Evolutionary conservation across 2,888 invertebrate genomes (phyloP).

Genomic region (Chorisops tibialis): DNA sequence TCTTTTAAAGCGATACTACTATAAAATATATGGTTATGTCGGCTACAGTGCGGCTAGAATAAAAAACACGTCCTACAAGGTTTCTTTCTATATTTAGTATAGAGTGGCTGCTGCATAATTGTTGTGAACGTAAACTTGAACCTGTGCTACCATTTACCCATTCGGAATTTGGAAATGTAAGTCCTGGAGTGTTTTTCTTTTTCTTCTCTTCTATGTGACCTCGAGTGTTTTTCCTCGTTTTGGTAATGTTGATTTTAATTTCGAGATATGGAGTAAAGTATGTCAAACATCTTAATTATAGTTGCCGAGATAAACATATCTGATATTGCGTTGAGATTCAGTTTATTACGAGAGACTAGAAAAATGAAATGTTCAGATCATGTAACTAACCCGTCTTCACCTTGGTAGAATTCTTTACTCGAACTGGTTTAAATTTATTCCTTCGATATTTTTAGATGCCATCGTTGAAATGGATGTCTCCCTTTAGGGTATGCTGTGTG

Average conservation of each 20-base stretch:
- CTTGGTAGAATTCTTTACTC: no score
- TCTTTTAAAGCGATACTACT: neutral
- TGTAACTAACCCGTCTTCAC: no score
- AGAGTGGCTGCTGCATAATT: neutral
- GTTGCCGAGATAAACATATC: neutral
- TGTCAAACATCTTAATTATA: neutral
- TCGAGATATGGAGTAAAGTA: neutral
- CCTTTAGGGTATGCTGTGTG: no score
- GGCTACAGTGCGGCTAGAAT: neutral
- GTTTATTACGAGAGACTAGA: no score
- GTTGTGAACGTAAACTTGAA: constrained; percentile 26
- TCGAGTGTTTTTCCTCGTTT: constrained; percentile 5
- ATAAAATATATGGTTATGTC: neutral
- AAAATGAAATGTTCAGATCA: no score
- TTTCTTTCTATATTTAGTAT: constrained; percentile 19
- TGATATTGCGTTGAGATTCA: no score
- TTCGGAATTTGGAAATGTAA: neutral
- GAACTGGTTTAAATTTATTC: no score
- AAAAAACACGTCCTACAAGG: constrained; percentile 22
- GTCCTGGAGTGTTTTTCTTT: neutral
- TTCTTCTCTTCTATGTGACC: constrained; percentile 15
- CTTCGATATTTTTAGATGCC: no score
- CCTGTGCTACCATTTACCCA: constrained; percentile 17
- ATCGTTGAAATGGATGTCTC: no score
- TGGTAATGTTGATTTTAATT: constrained; percentile 6